Base-by-base conservation (phyloP, 2,888 invertebrate genomes). In the Colostygia pectinataria region DNA sequence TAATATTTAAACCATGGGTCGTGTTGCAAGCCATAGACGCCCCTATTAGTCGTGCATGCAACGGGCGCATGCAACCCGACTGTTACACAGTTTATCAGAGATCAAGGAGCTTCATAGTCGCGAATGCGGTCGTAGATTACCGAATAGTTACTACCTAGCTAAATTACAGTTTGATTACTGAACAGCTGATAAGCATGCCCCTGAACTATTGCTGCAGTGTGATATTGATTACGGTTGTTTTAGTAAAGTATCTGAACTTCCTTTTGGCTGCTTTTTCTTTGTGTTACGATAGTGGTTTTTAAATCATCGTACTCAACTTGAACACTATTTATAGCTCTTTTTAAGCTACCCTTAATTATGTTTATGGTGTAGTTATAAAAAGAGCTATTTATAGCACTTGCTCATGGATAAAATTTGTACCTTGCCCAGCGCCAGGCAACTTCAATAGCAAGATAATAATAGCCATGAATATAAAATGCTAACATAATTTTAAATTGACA, bases 1-100 rank as follows among this genome's bases (percentile, higher is more conserved):
- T 43, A 28, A 43, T 28, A 34, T 43, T 43, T 36, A 15, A 37
- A 12, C 46, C 28, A 34, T 52, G 33, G 39, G 38, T 47, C 45
- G 41, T 27, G 43, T 34, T 37, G 7, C 41, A 37, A 38, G 47
- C 51, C 44, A 41, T 43, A 41, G 40, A 24, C 41, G 33, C 48
- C 64, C 63, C 71, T 77, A 78, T 80, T 80, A 77, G 69, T 59
- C 61, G 62, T 60, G 69, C 82, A 81, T 80, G 81, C 82, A 77
- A 80, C 59, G 50, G 44, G 47, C 47, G 68, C 82, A 77, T 80
- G 83, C 83, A 74, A 80, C 65, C 73, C 53, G 58, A 68, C 70
- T 71, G 73, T 74, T 74, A 69, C 68, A 70, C 33, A 24, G 61
- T 71, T 45, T 78, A 80, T 80, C 80, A 65, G 63, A 77, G 80